A percentile compares a stretch with the other conserved stretches of the same genome.
phyloP scores from a whole-genome alignment of 2,113 vertebrate genomes.

The Peromyscus leucopus region DNA sequence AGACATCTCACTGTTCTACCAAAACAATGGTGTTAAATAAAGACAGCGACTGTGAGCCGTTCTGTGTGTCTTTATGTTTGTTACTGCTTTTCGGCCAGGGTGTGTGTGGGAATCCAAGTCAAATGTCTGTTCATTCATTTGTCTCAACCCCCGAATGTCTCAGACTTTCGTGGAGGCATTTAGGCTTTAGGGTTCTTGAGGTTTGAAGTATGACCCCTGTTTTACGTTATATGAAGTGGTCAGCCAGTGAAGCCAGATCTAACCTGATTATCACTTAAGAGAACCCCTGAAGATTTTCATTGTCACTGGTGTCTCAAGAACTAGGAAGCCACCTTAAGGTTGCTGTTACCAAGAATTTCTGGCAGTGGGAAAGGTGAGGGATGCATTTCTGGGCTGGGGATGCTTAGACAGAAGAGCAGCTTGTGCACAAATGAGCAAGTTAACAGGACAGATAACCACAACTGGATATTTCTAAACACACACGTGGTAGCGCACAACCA shows the following conservation, averaged over 20 bases:
- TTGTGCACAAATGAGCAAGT: neutral
- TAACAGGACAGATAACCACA: neutral
- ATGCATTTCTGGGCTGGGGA: neutral
- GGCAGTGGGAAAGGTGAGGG: slow-evolving; percentile 9
- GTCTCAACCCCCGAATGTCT: neutral
- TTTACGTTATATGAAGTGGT: slow-evolving; percentile 31
- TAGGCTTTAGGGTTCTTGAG: neutral
- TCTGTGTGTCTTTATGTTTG: slow-evolving; percentile 10
- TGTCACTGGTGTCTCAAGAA: slow-evolving; percentile 40
- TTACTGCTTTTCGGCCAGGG: neutral
- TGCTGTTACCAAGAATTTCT: slow-evolving; percentile 56
- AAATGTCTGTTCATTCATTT: slow-evolving; percentile 52
- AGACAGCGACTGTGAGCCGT: neutral
- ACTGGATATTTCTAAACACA: neutral
- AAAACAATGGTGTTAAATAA: neutral
- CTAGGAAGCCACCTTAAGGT: slow-evolving; percentile 43
- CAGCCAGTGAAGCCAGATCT: neutral
- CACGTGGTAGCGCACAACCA: neutral
- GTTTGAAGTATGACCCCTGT: slow-evolving; percentile 51
- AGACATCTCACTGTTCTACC: slow-evolving; percentile 13
- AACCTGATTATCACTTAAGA: slow-evolving; percentile 6
- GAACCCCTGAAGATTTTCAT: slow-evolving; percentile 56
- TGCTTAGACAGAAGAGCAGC: neutral
- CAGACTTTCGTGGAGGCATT: slow-evolving; percentile 8
- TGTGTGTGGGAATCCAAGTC: neutral